phyloP scores from a whole-genome alignment of 1,140 invertebrate genomes.

The Zaprionus lachaisei region DNA sequence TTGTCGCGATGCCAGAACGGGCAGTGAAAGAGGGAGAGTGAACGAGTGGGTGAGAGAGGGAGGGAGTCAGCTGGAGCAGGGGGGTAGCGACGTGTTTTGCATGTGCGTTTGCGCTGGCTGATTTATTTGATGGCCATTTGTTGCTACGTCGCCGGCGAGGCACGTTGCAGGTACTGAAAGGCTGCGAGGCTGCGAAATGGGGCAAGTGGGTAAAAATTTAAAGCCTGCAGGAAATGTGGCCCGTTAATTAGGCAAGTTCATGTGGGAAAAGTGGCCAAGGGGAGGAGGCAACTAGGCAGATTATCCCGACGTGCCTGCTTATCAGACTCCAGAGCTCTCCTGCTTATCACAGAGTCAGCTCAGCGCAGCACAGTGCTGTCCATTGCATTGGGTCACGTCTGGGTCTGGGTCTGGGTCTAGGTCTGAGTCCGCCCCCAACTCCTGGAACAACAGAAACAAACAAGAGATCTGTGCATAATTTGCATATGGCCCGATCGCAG shows the following conservation, averaged over 20 bases:
- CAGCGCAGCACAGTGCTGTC: conserved; percentile 25
- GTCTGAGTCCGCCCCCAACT: neutral
- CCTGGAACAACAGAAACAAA: conserved; percentile 15
- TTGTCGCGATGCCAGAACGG: conserved; percentile 32
- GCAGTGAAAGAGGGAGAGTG: conserved; percentile 8
- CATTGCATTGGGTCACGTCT: conserved; percentile 29
- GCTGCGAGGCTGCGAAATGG: conserved; percentile 48
- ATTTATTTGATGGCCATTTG: conserved; percentile 77
- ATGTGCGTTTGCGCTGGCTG: conserved; percentile 66
- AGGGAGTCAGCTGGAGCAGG: neutral
- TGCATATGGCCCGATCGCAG: conserved; percentile 72
- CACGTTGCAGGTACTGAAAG: conserved; percentile 61
- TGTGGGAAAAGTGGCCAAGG: conserved; percentile 44
- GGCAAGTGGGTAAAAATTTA: conserved; percentile 51
- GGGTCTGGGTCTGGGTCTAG: conserved; percentile 9
- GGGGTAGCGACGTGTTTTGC: conserved; percentile 64
- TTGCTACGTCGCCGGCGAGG: conserved; percentile 36
- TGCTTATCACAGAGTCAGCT: neutral
- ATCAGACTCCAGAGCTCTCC: neutral
- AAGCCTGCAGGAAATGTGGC: conserved; percentile 32
- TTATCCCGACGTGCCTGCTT: neutral
- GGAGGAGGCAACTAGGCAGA: neutral
- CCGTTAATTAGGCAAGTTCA: conserved; percentile 54
- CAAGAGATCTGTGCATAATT: conserved; percentile 44
- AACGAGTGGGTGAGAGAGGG: neutral